Base-by-base conservation (phyloP, 2,113 vertebrate species). In the Eira barbara region DNA sequence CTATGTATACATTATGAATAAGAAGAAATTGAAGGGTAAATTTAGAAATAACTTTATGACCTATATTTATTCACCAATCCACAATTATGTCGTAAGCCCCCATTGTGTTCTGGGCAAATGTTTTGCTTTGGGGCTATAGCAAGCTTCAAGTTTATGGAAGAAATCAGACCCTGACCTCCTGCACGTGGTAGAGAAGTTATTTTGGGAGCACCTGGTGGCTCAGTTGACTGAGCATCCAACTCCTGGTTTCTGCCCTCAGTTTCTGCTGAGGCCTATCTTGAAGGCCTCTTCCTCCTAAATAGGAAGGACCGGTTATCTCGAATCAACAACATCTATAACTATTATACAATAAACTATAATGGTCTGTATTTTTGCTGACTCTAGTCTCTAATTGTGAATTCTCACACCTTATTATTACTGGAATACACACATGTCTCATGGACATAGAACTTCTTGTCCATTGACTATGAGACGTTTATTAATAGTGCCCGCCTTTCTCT, bases 1-100 rank as follows among this genome's bases (percentile, higher is more conserved):
- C 83, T 95, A 87, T 95, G 78, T 94, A 97, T 95, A 94, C 2
- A 78, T 93, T 91, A 59, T 96, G 96, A 97, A 91, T 94, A 97
- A 95, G 97, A 93, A 96, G 65, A 89, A 97, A 97, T 81, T 92
- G 21, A 96, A 93, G 73, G 89, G 81, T 79, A 96, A 82, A 94
- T 86, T 96, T 89, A 95, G 92, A 92, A 94, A 89, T 92, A 98
- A 92, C 55, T 89, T 95, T 82, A 91, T 96, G 83, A 74, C 86
- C 78, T 95, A 73, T 91, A 90, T 87, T 86, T 98, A 96, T 74
- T 97, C 89, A 94, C 12, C 79, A 92, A 36, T 83, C 67, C 78
- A 86, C 59, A 79, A n/a, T 86, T 95, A 92, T 36, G 27, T 83
- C 86, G 55, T 89, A 86, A 86, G 12, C 3, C 47, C 4, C 3